Conservation (phyloP, 2,888 invertebrate species). For the Xylophagus ater region DNA sequence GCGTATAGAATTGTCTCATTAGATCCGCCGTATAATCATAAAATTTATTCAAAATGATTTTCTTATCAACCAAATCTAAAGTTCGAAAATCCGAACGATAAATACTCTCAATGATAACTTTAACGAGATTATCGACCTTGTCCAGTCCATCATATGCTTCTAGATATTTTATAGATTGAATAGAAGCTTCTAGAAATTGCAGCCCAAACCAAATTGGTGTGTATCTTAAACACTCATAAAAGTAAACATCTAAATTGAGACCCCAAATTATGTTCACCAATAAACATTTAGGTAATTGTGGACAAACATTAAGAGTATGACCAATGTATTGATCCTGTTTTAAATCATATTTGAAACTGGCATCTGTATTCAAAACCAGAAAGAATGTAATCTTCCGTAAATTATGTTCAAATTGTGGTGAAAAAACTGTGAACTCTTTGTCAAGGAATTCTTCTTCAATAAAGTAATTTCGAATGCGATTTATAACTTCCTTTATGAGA, state of each 20-base stretch:
- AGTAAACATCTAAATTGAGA: conserved; percentile 25
- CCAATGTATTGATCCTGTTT: conserved; percentile 22
- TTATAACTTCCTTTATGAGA: conserved; percentile 24
- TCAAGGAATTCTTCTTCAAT: conserved; percentile 19
- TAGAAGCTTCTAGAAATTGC: conserved; percentile 26
- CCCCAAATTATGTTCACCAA: conserved; percentile 26
- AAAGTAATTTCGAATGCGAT: conserved; percentile 22
- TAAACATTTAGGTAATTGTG: conserved; percentile 27
- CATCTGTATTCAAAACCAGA: conserved; percentile 28
- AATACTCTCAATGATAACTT: conserved; percentile 24
- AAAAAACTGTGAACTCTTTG: too few relatives aligned
- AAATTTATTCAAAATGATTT: conserved; percentile 25
- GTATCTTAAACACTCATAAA: conserved; percentile 26
- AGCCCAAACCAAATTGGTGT: conserved; percentile 29
- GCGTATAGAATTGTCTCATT: conserved; percentile 27
- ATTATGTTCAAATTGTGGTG: conserved; percentile 14
- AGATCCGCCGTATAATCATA: conserved; percentile 26
- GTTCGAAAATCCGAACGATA: conserved; percentile 23
- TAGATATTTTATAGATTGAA: conserved; percentile 24
- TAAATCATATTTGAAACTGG: conserved; percentile 26
- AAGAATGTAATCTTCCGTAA: conserved; percentile 29
- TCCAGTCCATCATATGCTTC: conserved; percentile 26
- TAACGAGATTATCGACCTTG: conserved; percentile 24
- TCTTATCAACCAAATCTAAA: conserved; percentile 24
- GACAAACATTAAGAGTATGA: conserved; percentile 26